phyloP scores from a whole-genome alignment of 2,888 invertebrate genomes.

The Calameuta pallipes region DNA sequence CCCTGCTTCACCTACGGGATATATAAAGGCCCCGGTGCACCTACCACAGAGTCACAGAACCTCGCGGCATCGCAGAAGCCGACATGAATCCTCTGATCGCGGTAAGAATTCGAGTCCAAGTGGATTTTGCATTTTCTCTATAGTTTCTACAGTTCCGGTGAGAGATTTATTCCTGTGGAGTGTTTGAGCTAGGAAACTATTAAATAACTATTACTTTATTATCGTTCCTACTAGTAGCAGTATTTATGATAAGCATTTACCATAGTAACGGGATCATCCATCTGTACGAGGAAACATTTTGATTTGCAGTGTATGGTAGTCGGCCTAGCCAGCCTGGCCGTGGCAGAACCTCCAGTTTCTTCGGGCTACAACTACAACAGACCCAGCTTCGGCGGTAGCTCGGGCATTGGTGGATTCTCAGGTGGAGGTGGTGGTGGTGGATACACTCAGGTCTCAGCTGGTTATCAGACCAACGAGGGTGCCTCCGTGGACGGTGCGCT shows the following conservation, averaged over 20 bases:
- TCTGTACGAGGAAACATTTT: conserved; percentile 10
- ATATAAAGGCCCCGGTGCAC: conserved; percentile 64
- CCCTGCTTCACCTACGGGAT: conserved; percentile 49
- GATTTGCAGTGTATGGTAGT: conserved; percentile 83
- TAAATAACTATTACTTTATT: too few species aligned
- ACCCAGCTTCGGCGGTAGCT: conserved; percentile 71
- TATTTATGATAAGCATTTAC: too few species aligned
- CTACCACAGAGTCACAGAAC: conserved; percentile 64
- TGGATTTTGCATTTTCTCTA: too few species aligned
- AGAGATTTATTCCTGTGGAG: too few species aligned
- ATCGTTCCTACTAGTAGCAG: too few species aligned
- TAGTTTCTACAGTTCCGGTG: too few species aligned
- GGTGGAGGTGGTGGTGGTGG: conserved; percentile 66
- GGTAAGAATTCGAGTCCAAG: conserved; percentile 49
- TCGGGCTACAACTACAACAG: conserved; percentile 67
- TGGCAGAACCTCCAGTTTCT: conserved; percentile 76
- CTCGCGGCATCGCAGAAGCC: conserved; percentile 65
- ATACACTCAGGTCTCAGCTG: conserved; percentile 81
- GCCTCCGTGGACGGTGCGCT: conserved; percentile 84
- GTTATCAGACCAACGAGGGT: conserved; percentile 85
- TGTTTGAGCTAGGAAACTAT: too few species aligned
- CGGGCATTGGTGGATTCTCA: conserved; percentile 47
- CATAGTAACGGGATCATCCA: too few species aligned
- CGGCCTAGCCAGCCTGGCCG: conserved; percentile 79
- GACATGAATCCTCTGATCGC: conserved; percentile 66